phyloP scores from a whole-genome alignment of 2,113 vertebrate genomes.

The Tachuris rubrigastra region DNA sequence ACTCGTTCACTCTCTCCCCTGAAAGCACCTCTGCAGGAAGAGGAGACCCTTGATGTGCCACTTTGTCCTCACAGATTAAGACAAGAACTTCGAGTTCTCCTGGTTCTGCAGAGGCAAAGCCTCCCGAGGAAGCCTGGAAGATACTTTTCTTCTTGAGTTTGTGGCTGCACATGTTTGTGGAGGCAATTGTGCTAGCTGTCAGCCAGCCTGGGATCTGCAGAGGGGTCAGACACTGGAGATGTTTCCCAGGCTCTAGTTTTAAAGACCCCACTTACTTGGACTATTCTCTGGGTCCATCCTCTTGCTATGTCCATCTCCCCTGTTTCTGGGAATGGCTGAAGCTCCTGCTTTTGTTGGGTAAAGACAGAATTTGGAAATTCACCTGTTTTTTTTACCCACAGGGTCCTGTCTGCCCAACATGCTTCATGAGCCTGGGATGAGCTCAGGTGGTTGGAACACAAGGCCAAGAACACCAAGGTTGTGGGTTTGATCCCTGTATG shows the following conservation, averaged over 20 bases:
- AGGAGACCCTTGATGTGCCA: neutral
- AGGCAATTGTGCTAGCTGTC: neutral
- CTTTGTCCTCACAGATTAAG: neutral
- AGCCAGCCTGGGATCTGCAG: neutral
- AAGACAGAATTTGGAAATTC: neutral
- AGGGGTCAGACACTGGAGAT: neutral
- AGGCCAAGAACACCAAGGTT: neutral
- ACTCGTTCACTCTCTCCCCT: neutral
- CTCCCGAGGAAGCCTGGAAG: neutral
- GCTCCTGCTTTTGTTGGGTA: neutral
- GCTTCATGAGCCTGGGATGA: neutral
- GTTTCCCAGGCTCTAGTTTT: neutral
- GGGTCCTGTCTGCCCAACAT: neutral
- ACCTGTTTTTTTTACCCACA: neutral
- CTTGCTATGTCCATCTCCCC: neutral
- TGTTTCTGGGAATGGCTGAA: neutral
- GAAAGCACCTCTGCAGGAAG: neutral
- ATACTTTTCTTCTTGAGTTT: neutral
- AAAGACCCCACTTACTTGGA: accelerated
- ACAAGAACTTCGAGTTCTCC: neutral
- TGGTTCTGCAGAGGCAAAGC: neutral
- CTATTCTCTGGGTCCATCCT: neutral
- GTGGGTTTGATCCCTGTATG: neutral
- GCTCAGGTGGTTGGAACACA: neutral
- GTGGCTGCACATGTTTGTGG: neutral